Base-by-base conservation (phyloP, 2,797 vertebrate genomes). In the Lithobates pipiens region DNA sequence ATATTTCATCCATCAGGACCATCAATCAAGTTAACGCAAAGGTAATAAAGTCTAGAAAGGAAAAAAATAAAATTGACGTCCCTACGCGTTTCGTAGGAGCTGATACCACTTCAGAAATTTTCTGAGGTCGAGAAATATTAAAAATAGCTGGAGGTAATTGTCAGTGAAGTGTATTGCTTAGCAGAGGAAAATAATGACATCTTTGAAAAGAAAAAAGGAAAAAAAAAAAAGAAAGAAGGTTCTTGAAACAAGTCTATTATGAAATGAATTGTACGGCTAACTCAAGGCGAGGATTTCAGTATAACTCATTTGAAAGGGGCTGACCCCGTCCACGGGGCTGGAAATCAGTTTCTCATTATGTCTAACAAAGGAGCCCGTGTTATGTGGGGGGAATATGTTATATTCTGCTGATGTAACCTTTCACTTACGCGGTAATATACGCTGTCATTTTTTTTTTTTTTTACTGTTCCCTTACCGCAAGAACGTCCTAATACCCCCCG, bases 1-100 rank as follows among this genome's bases (percentile, higher is more conserved):
- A 82, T 67, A 50, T 82, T 67, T 68, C 18, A 76, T 23, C 57
- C 57, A 23, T 74, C 27, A 23, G 29, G 54, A 61, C 32, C 9
- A 39, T 39, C 0, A 39, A 39, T 39, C 15, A 42, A 73, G 36
- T 63, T n/a, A 72, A 82, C 46, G 9, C 72, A 73, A 32, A 8
- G 57, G 18, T 23, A 39, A 42, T 73, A n/a, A 77, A 77, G 46
- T 23, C 32, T 7, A 34, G 50, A 46, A 42, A 69, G 46, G 29
- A 69, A 10, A 46, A 46, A 46, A 46, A 46, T 15, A 46, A 32
- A 32, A 4, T 32, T 32, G 32, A 32, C 4, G 2, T 13, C 0
- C 25, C 23, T 4, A 29, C 34, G 61, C 69, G 36, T 23, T 44
- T 16, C 2, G 25, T 7, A 27, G 27, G 25, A 36, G 76, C 6